A percentile compares a stretch with the other conserved stretches of the same genome.
Conservation (phyloP, 2,888 invertebrate species). For the Asteroscopus sphinx region DNA sequence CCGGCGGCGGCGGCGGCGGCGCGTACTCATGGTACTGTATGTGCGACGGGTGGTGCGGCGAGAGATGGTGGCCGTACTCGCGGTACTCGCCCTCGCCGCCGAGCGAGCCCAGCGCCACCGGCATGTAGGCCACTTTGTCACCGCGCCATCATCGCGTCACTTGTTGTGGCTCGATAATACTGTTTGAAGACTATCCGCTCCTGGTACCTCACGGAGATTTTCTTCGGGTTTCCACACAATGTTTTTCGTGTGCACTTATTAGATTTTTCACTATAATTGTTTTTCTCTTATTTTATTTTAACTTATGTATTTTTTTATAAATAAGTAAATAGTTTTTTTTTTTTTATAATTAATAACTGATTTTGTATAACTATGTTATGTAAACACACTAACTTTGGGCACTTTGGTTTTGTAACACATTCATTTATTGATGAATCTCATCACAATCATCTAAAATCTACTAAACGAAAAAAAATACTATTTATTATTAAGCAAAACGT, state of each 20-base stretch:
- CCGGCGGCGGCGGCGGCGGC: constrained; percentile 88
- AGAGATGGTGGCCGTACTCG: constrained; percentile 85
- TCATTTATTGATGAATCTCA: constrained; percentile 32
- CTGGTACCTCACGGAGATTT: constrained; percentile 57
- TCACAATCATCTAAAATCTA: constrained; percentile 30
- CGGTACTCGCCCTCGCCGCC: constrained; percentile 91
- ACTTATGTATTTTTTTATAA: background rate
- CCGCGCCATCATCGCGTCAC: constrained; percentile 82
- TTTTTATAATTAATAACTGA: constrained; percentile 34
- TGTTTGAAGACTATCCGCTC: constrained; percentile 53
- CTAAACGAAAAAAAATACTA: constrained; percentile 43
- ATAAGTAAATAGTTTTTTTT: constrained; percentile 21
- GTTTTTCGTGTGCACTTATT: background rate
- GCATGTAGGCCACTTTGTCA: constrained; percentile 92
- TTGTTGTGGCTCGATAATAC: constrained; percentile 25
- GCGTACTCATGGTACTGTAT: constrained; percentile 88
- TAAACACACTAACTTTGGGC: constrained; percentile 68
- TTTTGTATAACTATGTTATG: constrained; percentile 20
- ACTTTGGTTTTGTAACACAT: constrained; percentile 70
- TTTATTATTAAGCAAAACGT: constrained; percentile 20
- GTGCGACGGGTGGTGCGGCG: constrained; percentile 83
- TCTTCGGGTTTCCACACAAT: constrained; percentile 5
- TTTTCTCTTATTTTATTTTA: constrained; percentile 18
- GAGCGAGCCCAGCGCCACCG: constrained; percentile 91
- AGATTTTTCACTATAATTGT: constrained; percentile 2